Evolutionary conservation across 2,888 invertebrate species (phyloP).

Genomic region (Serripes groenlandicus): DNA sequence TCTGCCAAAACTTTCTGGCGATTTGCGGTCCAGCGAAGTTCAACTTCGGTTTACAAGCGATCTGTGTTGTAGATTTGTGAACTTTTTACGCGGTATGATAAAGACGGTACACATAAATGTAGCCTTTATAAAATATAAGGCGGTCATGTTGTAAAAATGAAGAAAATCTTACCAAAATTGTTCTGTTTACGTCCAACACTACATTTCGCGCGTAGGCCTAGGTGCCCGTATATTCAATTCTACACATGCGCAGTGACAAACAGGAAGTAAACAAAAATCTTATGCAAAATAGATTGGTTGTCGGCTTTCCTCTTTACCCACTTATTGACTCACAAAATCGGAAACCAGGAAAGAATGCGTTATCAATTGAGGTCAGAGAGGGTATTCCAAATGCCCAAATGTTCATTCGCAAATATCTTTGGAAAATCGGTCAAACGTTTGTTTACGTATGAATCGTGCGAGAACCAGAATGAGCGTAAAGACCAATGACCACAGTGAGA

Average conservation of each 20-base stretch:
- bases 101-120: background rate
- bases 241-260: conserved; percentile 76
- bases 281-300: conserved; percentile 35
- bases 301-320: background rate
- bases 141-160: conserved; percentile 15
- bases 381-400: conserved; percentile 5
- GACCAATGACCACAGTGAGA: too few relatives aligned
- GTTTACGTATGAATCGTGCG: too few relatives aligned
- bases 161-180: conserved; percentile 25
- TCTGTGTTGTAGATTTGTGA: background rate
- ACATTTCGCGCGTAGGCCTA: conserved; percentile 83
- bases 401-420: background rate
- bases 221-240: conserved; percentile 76
- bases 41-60: background rate
- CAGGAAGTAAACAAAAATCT: conserved; percentile 66
- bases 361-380: conserved; percentile 10
- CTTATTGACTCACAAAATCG: background rate
- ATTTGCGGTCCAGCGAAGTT: conserved; percentile 44
- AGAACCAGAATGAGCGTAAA: too few relatives aligned
- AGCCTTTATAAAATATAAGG: background rate
- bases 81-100: conserved; percentile 3
- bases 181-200: conserved; percentile 79
- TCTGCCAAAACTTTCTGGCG: conserved; percentile 55
- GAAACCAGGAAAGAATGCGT: conserved; percentile 1
- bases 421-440: too few relatives aligned